A percentile compares a stretch with the other conserved stretches of the same genome.
phyloP scores from a whole-genome alignment of 2,113 vertebrate genomes.

The Notarius quadriscutis region DNA sequence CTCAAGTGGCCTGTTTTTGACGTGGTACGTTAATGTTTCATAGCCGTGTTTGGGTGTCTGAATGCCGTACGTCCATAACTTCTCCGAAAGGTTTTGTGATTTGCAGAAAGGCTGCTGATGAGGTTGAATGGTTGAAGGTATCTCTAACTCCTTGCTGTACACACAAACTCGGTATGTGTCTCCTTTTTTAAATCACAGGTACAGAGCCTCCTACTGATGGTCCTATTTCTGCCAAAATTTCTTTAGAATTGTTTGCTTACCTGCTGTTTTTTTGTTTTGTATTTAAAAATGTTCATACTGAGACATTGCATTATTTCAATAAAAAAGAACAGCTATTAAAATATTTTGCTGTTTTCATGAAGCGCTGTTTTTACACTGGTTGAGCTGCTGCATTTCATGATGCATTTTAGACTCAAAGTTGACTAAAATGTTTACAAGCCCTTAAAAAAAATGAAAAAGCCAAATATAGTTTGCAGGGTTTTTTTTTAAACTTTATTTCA shows the following conservation, averaged over 20 bases:
- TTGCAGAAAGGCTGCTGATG: background rate
- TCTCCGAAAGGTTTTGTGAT: background rate
- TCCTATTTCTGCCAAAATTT: constrained; percentile 28
- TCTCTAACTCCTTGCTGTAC: background rate
- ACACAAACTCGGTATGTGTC: background rate
- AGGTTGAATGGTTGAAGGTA: background rate
- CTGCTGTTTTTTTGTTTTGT: constrained; percentile 57
- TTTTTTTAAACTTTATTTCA: too few species aligned
- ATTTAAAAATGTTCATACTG: constrained; percentile 69
- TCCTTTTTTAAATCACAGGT: background rate
- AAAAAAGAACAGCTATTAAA: constrained; percentile 65
- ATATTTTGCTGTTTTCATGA: background rate
- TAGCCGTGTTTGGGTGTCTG: background rate
- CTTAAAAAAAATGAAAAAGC: too few species aligned
- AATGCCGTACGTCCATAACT: background rate
- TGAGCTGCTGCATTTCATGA: too few species aligned
- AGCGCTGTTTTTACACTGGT: background rate
- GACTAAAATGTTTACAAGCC: too few species aligned
- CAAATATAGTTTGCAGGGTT: too few species aligned
- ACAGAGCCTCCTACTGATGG: constrained; percentile 21
- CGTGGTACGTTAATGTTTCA: background rate
- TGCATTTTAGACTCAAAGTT: too few species aligned
- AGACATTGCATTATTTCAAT: constrained; percentile 74
- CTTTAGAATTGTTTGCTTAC: constrained; percentile 45
- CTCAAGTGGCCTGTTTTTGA: background rate